Conservation (phyloP, 2,888 invertebrate genomes). For the Tetramorium bicarinatum region DNA sequence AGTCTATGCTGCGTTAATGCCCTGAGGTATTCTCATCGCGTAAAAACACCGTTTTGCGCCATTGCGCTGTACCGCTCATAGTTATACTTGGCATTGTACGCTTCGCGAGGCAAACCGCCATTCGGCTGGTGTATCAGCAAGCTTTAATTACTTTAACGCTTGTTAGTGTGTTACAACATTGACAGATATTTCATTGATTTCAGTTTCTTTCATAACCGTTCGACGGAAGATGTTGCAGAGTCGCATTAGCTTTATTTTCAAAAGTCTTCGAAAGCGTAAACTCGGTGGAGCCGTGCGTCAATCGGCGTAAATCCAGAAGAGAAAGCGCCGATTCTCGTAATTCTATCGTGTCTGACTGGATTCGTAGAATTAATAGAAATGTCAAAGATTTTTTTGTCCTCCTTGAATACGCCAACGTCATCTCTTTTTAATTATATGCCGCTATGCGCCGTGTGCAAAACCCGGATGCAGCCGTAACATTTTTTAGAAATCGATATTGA, state of each 20-base stretch:
- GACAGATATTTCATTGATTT: slow-evolving; percentile 3
- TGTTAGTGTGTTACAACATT: not conserved
- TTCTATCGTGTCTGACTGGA: slow-evolving; percentile 35
- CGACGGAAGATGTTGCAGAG: not conserved
- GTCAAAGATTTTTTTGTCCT: slow-evolving; percentile 20
- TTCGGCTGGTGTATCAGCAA: not conserved
- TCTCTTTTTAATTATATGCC: slow-evolving; percentile 5
- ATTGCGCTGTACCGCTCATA: slow-evolving; percentile 6
- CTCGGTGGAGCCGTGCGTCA: slow-evolving; percentile 9
- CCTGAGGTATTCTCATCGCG: slow-evolving; percentile 25
- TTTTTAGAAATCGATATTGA: slow-evolving; percentile 33
- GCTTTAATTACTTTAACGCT: not conserved
- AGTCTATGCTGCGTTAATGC: slow-evolving; percentile 57
- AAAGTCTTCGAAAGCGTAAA: slow-evolving; percentile 30
- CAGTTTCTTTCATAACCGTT: not conserved
- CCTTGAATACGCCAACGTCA: slow-evolving; percentile 17
- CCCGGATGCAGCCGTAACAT: not conserved
- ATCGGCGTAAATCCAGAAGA: slow-evolving; percentile 46
- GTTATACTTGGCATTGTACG: not conserved
- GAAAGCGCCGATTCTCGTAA: slow-evolving; percentile 56
- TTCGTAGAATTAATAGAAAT: slow-evolving; percentile 53
- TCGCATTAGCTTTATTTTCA: slow-evolving; percentile 23
- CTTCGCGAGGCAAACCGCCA: not conserved
- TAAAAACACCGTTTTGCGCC: slow-evolving; percentile 49
- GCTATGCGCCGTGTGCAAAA: not conserved